phyloP scores from a whole-genome alignment of 2,888 invertebrate species.

The Lordiphosa fenestrarum region DNA sequence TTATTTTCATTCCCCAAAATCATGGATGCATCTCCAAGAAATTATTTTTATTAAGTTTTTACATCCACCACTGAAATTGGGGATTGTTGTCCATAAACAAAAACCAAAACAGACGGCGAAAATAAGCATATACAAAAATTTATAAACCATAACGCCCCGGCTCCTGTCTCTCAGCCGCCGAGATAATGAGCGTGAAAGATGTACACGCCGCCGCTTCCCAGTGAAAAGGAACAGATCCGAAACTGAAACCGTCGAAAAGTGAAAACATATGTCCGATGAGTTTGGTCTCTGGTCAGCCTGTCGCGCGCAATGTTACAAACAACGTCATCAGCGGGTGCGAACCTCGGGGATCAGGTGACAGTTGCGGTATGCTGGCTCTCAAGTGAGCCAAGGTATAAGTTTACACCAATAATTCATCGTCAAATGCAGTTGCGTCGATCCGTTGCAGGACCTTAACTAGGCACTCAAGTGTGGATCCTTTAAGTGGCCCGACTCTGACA shows the following conservation, averaged over 20 bases:
- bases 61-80: conserved; percentile 49
- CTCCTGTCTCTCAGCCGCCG: conserved; percentile 12
- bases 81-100: conserved; percentile 54
- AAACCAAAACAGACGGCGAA: conserved; percentile 52
- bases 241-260: conserved; percentile 57
- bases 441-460: conserved; percentile 51
- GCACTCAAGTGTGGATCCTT: conserved; percentile 52
- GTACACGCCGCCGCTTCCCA: conserved; percentile 25
- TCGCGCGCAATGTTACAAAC: conserved; percentile 43
- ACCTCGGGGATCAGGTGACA: conserved; percentile 69
- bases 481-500: conserved; percentile 29
- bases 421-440: conserved; percentile 64
- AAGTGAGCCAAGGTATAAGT: conserved; percentile 63
- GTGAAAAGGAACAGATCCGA: conserved; percentile 16
- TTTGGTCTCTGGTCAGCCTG: conserved; percentile 20
- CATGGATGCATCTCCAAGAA: conserved; percentile 3
- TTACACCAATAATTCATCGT: conserved; percentile 72
- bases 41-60: conserved; percentile 17
- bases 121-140: conserved; percentile 56
- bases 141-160: conserved; percentile 65
- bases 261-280: conserved; percentile 60
- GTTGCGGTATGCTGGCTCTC: conserved; percentile 68
- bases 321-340: conserved; percentile 56
- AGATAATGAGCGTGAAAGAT: conserved; percentile 53
- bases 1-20: neutral